Percentiles rank a stretch among this genome's conserved stretches.
These are phyloP conservation scores for Odontocolon sp. DNA, from an alignment of 2,888 invertebrate genomes.

Conservation along the genomic window DNA sequence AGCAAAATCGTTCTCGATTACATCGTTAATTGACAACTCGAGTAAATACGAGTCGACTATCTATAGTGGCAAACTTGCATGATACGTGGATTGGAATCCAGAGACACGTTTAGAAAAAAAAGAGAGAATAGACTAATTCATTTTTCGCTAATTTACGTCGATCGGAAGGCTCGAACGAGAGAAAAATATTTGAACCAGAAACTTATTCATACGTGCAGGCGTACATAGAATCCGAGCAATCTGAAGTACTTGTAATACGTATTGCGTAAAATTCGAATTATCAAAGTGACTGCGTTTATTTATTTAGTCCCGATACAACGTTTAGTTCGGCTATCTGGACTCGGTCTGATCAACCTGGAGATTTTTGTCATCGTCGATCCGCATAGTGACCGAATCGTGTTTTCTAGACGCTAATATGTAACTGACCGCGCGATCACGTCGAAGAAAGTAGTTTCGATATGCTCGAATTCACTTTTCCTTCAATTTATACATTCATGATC, in stretches of 20 bases:
- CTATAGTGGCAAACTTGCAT: background rate
- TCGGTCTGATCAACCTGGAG: constrained; percentile 11
- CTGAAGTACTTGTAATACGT: background rate
- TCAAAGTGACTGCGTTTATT: constrained; percentile 25
- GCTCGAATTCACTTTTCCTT: constrained; percentile 52
- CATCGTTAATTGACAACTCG: constrained; percentile 12
- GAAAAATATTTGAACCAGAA: constrained; percentile 1
- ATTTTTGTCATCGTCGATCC: constrained; percentile 47
- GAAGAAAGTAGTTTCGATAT: constrained; percentile 61
- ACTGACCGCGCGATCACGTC: constrained; percentile 20
- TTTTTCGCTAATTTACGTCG: constrained; percentile 20
- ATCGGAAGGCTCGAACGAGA: background rate
- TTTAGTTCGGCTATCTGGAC: background rate
- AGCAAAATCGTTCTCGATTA: background rate
- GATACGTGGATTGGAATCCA: background rate
- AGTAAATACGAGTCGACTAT: background rate
- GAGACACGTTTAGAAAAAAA: background rate
- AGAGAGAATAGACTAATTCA: background rate
- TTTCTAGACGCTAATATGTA: no score
- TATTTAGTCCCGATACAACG: constrained; percentile 21
- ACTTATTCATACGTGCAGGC: background rate
- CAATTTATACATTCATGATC: constrained; percentile 45
- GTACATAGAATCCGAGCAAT: background rate
- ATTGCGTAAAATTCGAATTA: constrained; percentile 47
- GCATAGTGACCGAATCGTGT: constrained; percentile 25